Conservation (phyloP, 2,888 invertebrate species). For the Cephus pulcher region DNA sequence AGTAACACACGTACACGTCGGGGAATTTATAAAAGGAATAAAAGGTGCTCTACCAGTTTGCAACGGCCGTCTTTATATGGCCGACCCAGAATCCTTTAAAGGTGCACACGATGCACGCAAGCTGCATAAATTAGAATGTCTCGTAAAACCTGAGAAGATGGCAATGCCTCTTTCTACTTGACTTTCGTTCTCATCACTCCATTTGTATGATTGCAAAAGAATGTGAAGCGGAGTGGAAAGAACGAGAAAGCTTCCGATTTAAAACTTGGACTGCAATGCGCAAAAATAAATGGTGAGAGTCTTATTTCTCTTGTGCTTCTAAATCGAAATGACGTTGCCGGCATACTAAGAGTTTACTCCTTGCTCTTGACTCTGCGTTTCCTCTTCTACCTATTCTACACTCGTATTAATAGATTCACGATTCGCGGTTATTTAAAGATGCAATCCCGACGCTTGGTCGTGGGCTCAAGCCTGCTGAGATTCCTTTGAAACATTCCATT, state of each 20-base stretch:
- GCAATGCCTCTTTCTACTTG: not conserved
- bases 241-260: not conserved
- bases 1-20: not conserved
- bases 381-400: not conserved
- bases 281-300: not conserved
- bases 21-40: not conserved
- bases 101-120: not conserved
- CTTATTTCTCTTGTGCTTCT: not conserved
- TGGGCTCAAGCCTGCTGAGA: not conserved
- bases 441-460: not conserved
- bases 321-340: not conserved
- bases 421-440: slow-evolving; percentile 19
- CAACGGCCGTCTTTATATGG: not conserved
- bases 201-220: not conserved
- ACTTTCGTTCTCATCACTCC: not conserved
- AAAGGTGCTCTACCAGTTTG: not conserved
- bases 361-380: not conserved
- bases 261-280: not conserved
- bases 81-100: not conserved
- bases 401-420: slow-evolving; percentile 18
- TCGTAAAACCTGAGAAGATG: not conserved
- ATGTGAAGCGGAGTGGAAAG: not conserved
- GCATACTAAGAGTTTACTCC: not conserved
- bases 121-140: not conserved
- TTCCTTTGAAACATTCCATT: not conserved